Evolutionary conservation across 2,888 invertebrate species (phyloP), one percentile per base, ranked within the genome.

Genomic region (Morpho helenor): DNA sequence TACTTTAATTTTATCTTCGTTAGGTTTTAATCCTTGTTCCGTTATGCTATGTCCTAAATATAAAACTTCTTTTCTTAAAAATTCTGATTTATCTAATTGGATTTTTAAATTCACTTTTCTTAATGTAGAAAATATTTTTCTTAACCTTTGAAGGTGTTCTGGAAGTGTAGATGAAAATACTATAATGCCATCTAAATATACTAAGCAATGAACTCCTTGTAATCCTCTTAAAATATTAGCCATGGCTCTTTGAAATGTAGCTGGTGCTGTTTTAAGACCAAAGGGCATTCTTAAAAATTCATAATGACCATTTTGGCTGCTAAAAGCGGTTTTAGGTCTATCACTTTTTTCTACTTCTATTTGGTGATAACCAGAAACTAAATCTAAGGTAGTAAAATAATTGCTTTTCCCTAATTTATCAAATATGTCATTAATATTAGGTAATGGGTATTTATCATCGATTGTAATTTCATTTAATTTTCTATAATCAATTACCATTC

Each of bases 291-390:
- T 41, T 3, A 22, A 7, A 57, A 68, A 68, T 52, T 68, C 62
- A 22, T 57, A 68, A 51, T 68, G 66, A 2, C 66, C 68, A 8
- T 23, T 45, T 40, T 59, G 52, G 1, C 60, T 64, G 7, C 50
- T 60, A 31, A 67, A 69, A 5, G 65, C 67, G 5, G 66, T 64
- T 52, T 68, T 66, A 0, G 51, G 56, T 54, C 43, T 10, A 45
- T 66, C 66, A 6, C 7, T 8, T 10, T 62, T 44, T 6, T 60
- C 7, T 2, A 67, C 46, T 44, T 67, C 63, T 10, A 66, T 63
- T 58, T 68, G 66, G 39, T 74, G 72, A 8, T 67, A 72, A 0
- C 72, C 71, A 44, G 63, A 66, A 0, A 68, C 72, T 7, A 73
- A 52, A 50, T 76, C 68, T 41, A 69, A 8, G 0, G 67, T 66